Base-by-base conservation (phyloP, 2,113 vertebrate species). In the Dicerorhinus sumatrensis region DNA sequence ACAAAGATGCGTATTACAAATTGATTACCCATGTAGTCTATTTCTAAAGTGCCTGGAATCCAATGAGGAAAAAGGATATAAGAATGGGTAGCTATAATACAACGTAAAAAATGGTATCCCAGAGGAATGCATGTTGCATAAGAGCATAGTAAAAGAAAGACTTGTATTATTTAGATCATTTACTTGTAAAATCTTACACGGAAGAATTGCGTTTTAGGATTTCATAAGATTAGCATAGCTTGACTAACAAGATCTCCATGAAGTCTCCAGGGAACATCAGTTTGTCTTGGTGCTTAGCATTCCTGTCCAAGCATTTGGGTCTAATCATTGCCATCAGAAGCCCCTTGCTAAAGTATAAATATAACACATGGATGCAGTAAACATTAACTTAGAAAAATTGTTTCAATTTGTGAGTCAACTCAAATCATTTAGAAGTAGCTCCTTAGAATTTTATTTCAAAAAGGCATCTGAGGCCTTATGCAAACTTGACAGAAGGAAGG, bases 341-440 rank as follows among this genome's bases (percentile, higher is more conserved):
- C 9, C 33, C 62, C 27, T 54, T 97, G 42, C 67, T 90, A 91
- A 93, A 86, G 33, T 94, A 6, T 86, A 76, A 90, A 48, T 48
- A 17, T 77, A 85, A 93, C 25, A 63, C 13, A 76, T 27, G 27
- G 25, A 29, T 73, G 21, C 42, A 58, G 33, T 51, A 91, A 86
- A 89, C 36, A 46, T 51, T 48, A 79, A 73, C 8, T 33, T 20
- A 5, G 25, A 70, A 92, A 77, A 93, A 33, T 8, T 56, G 18
- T 77, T 91, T 89, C 65, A 60, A 29, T 58, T 89, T 93, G 54
- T 94, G 72, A 82, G 51, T 89, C 77, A 48, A 42, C 33, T 85
- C 67, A 88, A 86, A 72, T 63, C 1, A 82, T 73, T 85, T 80
- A 46, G 72, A 76, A 81, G 77, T 62, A 60, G 70, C 11, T 96